These are phyloP conservation scores for Sula dactylatra DNA, from an alignment of 2,113 vertebrate genomes.

Conservation along the genomic window DNA sequence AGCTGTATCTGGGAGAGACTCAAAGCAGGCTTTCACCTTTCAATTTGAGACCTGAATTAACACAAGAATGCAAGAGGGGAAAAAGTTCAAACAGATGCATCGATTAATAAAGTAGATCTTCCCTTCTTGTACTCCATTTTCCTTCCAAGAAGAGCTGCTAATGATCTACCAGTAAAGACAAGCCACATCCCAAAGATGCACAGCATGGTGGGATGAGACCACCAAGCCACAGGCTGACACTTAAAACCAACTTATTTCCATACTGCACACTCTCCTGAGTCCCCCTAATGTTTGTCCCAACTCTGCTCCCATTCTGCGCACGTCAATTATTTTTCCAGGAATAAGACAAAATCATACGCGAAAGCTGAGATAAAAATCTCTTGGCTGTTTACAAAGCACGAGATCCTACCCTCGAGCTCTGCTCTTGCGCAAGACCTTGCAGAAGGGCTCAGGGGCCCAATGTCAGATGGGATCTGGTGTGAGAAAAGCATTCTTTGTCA, in stretches of 20 bases:
- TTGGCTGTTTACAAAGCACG: not conserved
- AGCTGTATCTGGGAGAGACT: not conserved
- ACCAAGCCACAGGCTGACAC: rapidly evolving
- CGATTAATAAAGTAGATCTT: not conserved
- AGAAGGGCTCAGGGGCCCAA: not conserved
- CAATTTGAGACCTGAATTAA: not conserved
- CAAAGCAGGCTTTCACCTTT: not conserved
- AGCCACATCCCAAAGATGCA: not conserved
- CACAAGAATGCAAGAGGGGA: not conserved
- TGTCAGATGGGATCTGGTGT: rapidly evolving
- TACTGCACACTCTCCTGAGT: not conserved
- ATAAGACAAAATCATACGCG: not conserved
- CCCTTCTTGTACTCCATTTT: not conserved
- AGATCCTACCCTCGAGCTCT: not conserved
- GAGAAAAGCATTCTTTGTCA: not conserved
- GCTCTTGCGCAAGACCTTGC: not conserved
- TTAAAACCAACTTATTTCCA: not conserved
- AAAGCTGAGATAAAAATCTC: not conserved
- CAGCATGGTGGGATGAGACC: not conserved
- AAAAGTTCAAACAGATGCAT: not conserved
- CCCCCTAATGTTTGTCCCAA: not conserved
- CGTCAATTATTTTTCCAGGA: not conserved
- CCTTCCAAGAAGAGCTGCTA: not conserved
- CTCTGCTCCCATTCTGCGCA: not conserved
- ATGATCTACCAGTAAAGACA: not conserved